Base-by-base conservation (phyloP, 2,797 vertebrate genomes). In the Sebastes matsubarae region DNA sequence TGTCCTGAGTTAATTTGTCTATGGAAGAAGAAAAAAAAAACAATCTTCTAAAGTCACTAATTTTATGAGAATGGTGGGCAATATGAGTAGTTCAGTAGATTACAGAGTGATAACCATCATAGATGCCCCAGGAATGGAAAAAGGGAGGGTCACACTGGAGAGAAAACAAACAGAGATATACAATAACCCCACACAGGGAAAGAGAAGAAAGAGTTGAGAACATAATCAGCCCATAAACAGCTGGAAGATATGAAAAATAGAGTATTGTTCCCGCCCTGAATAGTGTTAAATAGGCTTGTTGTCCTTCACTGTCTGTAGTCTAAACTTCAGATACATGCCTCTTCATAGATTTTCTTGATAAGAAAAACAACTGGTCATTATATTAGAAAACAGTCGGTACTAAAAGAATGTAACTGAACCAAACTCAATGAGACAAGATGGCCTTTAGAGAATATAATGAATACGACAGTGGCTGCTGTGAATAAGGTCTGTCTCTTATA, bases 21-120 rank as follows among this genome's bases (percentile, higher is more conserved):
- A 89, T 88, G 88, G 77, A 85, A 82, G 83, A 52, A 52, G 3
- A 14, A 38, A 14, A 42, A 38, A 81, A 89, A 90, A 91, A 91
- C 74, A 81, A 93, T 89, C 85, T 84, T 89, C 91, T 87, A 88
- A 95, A 96, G 93, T 93, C 88, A 90, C 93, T 93, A 90, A 95
- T 95, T 95, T 94, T 91, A 94, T 93, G 84, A 92, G 89, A 94
- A 93, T 90, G 92, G 89, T 88, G 78, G 93, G 89, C 75, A 80
- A 95, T 95, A 92, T 84, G 91, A 93, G 93, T 92, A 89, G 92
- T 93, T 95, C 92, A 95, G 94, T 94, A 95, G 94, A 96, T 95
- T 96, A 95, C 81, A 93, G 89, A 93, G 90, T 92, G 94, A 95
- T 95, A 95, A 95, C 86, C 89, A 81, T 91, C 83, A 88, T 79